phyloP scores from a whole-genome alignment of 2,888 invertebrate species.

The Volucella bombylans region DNA sequence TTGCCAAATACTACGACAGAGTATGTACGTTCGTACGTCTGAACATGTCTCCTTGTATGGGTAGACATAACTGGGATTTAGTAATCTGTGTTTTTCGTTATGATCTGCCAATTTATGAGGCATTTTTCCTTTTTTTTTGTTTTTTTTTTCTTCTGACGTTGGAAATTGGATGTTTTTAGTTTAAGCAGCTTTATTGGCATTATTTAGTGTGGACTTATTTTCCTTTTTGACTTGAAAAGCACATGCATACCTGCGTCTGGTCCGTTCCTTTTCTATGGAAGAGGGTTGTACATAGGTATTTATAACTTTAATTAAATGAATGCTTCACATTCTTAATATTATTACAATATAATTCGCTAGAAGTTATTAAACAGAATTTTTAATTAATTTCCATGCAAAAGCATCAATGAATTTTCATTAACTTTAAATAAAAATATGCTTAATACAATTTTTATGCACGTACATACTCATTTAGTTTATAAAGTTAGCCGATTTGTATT shows the following conservation, averaged over 20 bases:
- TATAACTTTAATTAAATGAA: no score
- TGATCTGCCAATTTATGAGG: conserved; percentile 68
- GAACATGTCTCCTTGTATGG: conserved; percentile 15
- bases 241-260: background rate
- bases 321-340: no score
- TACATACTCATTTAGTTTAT: no score
- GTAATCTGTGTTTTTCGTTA: conserved; percentile 64
- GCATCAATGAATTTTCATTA: no score
- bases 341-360: no score
- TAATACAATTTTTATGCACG: no score
- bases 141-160: conserved; percentile 22
- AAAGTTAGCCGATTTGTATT: no score
- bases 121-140: conserved; percentile 11
- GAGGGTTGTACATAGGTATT: no score
- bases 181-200: conserved; percentile 61
- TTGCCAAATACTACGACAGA: conserved; percentile 53
- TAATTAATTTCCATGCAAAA: no score
- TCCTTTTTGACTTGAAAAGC: conserved; percentile 5
- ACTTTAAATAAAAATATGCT: no score
- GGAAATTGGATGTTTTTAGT: conserved; percentile 62
- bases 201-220: conserved; percentile 29
- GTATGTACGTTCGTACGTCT: conserved; percentile 26
- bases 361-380: no score
- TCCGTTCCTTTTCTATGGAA: no score
- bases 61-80: conserved; percentile 50